Conservation (phyloP, 2,888 invertebrate species). For the Bimastos eiseni region DNA sequence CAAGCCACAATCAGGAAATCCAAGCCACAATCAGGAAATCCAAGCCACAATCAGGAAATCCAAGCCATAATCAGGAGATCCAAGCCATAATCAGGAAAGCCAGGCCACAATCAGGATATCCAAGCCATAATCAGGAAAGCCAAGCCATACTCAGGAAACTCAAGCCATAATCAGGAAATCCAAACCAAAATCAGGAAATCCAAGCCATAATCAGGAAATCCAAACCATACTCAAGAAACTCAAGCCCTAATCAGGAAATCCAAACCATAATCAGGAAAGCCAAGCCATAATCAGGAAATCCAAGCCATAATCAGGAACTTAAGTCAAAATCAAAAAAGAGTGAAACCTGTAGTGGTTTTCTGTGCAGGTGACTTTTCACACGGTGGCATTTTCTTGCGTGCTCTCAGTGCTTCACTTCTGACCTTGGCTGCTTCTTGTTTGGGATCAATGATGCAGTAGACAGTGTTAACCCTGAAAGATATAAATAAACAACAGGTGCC, state of each 20-base stretch:
- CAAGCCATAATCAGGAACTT: too few relatives aligned
- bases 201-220: background rate
- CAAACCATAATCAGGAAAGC: background rate
- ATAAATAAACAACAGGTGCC: too few relatives aligned
- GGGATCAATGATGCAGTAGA: conserved; percentile 18
- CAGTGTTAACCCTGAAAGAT: background rate
- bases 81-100: background rate
- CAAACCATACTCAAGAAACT: too few relatives aligned
- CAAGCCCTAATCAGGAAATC: too few relatives aligned
- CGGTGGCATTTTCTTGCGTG: background rate
- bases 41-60: too few relatives aligned
- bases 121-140: background rate
- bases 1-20: too few relatives aligned
- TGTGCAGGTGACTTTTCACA: background rate
- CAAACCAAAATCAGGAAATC: too few relatives aligned
- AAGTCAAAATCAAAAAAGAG: background rate
- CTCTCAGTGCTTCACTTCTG: background rate
- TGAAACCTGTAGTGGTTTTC: background rate
- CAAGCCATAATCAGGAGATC: too few relatives aligned
- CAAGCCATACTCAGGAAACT: too few relatives aligned
- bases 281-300: too few relatives aligned
- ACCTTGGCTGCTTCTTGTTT: background rate
- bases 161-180: background rate
- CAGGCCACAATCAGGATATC: too few relatives aligned
- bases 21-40: too few relatives aligned